Evolutionary conservation across 2,113 vertebrate genomes (phyloP), one percentile per base, ranked within the genome.

Genomic region (Catharus bicknelli): DNA sequence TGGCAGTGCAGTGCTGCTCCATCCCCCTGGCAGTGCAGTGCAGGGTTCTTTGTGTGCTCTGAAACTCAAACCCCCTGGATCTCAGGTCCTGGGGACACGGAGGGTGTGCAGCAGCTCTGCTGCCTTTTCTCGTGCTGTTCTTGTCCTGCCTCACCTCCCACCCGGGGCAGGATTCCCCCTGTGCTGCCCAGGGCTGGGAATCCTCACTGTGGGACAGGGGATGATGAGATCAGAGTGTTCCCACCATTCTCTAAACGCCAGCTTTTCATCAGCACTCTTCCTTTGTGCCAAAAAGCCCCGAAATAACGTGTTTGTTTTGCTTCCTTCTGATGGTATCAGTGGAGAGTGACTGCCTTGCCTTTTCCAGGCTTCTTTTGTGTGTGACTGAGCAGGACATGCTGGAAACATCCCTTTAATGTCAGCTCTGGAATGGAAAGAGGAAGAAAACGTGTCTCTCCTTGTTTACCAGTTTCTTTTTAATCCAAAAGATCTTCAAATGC

Each of bases 11-110:
- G 43, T 1, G 30, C 57, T 86, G 27, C 4, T 47, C 21, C 32
- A 3, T 17, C 45, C 63, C 27, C 0, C 34, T 1, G n/a, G 32
- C 10, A 21, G 15, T 45, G 2, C 38, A 16, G 36, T 1, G 10
- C 67, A 17, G 11, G 53, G 27, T 48, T 5, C 0, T 18, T 57
- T 30, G 45, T 17, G 80, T 30, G 51, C 11, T 26, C 58, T 34
- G 51, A 40, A 70, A 32, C 0, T 36, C 5, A 3, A 34, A 29
- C 58, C 21, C 2, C 1, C 57, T 5, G 18, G 5, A 16, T 1
- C 21, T 1, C 45, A 5, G 26, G 25, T 8, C 19, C 9, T 36
- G 36, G 59, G 82, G 40, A 34, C 91, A 32, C 1, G 0, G 11
- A 43, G 54, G 18, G 3, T 50, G 34, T 67, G 38, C 45, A 30